These are phyloP conservation scores for Phaethon lepturus DNA, from an alignment of 2,113 vertebrate species.

Conservation along the genomic window DNA sequence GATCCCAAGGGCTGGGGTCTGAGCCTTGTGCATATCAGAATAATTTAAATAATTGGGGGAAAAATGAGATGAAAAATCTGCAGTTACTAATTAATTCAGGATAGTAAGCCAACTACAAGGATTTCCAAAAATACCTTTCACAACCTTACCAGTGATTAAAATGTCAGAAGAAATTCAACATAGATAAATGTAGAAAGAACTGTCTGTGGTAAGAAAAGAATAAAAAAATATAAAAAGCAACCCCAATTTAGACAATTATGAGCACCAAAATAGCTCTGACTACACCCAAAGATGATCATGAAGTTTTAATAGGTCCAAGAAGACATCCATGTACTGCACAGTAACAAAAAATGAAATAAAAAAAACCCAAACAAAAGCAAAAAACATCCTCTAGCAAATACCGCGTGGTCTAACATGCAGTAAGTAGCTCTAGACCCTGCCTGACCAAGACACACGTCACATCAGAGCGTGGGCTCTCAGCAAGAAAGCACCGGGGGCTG, in stretches of 20 bases:
- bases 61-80: not conserved
- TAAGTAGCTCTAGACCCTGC: not conserved
- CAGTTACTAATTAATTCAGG: not conserved
- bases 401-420: not conserved
- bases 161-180: not conserved
- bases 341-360: not conserved
- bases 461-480: not conserved
- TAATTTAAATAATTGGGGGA: not conserved
- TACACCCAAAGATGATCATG: not conserved
- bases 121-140: not conserved
- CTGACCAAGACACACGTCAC: not conserved
- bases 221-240: not conserved
- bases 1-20: not conserved
- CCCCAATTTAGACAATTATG: rapidly evolving
- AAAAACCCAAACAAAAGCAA: not conserved
- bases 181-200: not conserved
- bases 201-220: not conserved
- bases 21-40: not conserved
- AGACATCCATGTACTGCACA: not conserved
- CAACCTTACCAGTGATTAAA: not conserved
- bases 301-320: not conserved
- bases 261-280: not conserved
- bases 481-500: not conserved
- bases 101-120: not conserved
- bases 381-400: not conserved